phyloP scores from a whole-genome alignment of 2,113 vertebrate genomes.

The Caranx melampygus region DNA sequence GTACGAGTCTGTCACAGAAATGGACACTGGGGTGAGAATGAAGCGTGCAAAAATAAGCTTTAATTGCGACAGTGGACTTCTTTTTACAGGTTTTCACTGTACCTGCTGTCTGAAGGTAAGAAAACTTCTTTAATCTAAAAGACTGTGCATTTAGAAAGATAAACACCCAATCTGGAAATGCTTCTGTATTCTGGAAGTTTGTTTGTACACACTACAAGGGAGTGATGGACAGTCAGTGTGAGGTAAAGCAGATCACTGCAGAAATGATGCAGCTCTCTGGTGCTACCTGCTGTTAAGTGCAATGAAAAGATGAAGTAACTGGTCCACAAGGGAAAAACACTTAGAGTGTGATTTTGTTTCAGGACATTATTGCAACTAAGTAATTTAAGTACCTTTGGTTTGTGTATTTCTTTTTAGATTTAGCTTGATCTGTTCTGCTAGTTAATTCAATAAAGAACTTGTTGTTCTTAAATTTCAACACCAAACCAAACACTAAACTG shows the following conservation, averaged over 20 bases:
- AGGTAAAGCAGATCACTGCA: neutral
- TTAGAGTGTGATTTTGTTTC: neutral
- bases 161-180: neutral
- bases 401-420: neutral
- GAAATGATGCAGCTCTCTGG: slow-evolving; percentile 14
- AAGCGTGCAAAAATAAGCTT: slow-evolving; percentile 23
- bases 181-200: neutral
- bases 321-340: neutral
- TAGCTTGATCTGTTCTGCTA: neutral
- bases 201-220: neutral
- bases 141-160: neutral
- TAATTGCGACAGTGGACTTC: neutral
- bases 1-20: slow-evolving; percentile 32
- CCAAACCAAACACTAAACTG: no score
- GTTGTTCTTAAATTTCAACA: no score
- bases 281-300: slow-evolving; percentile 42
- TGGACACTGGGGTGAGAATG: slow-evolving; percentile 18
- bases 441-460: neutral
- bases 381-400: neutral
- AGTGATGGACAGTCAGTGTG: neutral
- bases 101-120: slow-evolving; percentile 42
- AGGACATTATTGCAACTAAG: neutral
- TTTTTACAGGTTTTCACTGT: neutral
- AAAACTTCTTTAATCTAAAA: neutral
- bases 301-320: slow-evolving; percentile 2